Evolutionary conservation across 2,113 vertebrate species (phyloP).

Genomic region (Heterocephalus glaber): DNA sequence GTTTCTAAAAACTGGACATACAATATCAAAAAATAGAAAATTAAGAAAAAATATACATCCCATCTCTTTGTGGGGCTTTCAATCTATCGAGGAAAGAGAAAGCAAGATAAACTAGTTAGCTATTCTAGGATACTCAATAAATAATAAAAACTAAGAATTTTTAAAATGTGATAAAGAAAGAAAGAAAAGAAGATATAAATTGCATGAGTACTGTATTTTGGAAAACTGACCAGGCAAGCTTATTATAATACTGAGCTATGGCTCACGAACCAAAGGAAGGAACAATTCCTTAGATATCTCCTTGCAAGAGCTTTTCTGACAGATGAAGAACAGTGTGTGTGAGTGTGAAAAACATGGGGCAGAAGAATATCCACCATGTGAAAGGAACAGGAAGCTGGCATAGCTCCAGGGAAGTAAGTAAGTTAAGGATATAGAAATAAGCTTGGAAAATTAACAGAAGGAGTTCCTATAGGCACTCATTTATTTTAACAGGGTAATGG

Average conservation of each 20-base stretch:
- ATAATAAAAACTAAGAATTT: neutral
- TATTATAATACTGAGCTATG: neutral
- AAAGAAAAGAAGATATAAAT: neutral
- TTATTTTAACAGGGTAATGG: neutral
- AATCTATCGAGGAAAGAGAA: neutral
- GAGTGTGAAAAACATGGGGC: neutral
- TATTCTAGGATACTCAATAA: neutral
- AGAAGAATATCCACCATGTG: neutral
- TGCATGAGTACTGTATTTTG: neutral
- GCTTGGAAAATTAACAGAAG: neutral
- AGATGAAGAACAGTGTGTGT: neutral
- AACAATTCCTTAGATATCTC: neutral
- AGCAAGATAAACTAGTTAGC: neutral
- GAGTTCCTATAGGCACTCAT: neutral
- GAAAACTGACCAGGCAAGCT: neutral
- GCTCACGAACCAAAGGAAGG: neutral
- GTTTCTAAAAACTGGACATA: neutral
- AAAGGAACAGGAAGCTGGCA: neutral
- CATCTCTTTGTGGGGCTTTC: neutral
- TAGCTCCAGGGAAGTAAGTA: neutral
- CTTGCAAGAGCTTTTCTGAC: neutral
- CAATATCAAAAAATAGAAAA: neutral
- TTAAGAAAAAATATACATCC: neutral
- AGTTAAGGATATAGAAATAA: neutral
- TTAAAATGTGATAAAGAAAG: neutral